Evolutionary conservation across 2,888 invertebrate species (phyloP), one percentile per base, ranked within the genome.

Genomic region (Chironomus riparius): DNA sequence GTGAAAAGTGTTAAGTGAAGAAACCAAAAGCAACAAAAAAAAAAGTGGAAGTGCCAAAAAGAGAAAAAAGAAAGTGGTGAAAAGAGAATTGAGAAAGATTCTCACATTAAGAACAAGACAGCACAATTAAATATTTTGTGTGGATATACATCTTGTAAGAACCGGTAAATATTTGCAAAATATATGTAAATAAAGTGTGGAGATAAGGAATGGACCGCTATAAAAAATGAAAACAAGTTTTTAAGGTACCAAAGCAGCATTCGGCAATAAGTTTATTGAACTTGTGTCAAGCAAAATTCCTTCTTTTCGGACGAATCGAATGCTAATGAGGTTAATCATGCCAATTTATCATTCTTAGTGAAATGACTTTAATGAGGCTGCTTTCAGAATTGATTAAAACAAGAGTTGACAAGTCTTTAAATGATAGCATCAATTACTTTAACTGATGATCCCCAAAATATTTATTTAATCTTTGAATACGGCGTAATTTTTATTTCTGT

Each of bases 1-100:
- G n/a, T 38, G 38, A 47, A 70, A 47, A 15, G 15, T 21, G 70
- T n/a, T 47, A 70, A 70, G 70, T 70, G 70, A 47, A 47, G 70
- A 15, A 68, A 69, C 12, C 68, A 47, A 47, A 47, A 28, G n/a
- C n/a, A n/a, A n/a, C n/a, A 28, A 24, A 68, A 28, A n/a, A 24
- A 28, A 38, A 56, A 56, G 56, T 56, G 56, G 18, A n/a, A 56
- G 56, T 15, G 18, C n/a, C 7, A 65, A 65, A 65, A 65, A n/a
- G 22, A 22, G 24, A 21, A n/a, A n/a, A 68, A 28, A 68, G 24
- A 68, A 68, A 68, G 68, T 68, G 56, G 18, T 56, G 15, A 56
- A 56, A 56, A 56, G 56, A 56, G 56, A 56, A 7, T 56, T 15
- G 18, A 50, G 50, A 50, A 15, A 56, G 7, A 56, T 18, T 7